These are phyloP conservation scores for Serranus cabrilla DNA, from an alignment of 2,797 vertebrate genomes.

Conservation along the genomic window DNA sequence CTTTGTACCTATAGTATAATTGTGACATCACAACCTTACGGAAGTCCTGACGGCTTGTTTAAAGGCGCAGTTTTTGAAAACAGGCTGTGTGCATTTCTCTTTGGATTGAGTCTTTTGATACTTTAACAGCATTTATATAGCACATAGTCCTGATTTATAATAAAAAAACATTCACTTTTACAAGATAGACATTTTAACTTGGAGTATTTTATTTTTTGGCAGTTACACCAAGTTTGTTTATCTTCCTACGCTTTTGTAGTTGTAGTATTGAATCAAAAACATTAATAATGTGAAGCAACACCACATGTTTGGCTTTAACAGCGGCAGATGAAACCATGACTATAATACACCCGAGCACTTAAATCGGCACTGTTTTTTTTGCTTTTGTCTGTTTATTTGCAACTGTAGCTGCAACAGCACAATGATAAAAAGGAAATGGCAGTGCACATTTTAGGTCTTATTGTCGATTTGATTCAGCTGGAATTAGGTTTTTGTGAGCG, in stretches of 20 bases:
- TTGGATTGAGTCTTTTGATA: no score
- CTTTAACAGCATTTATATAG: no score
- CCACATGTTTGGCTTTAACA: not conserved
- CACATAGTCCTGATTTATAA: no score
- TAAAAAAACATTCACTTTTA: no score
- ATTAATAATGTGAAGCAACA: not conserved
- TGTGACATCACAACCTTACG: no score
- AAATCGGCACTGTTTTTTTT: not conserved
- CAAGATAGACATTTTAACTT: not conserved
- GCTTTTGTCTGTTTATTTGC: not conserved
- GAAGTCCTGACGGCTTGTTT: no score
- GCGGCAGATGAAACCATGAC: not conserved
- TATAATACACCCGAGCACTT: not conserved
- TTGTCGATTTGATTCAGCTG: conserved; percentile 51
- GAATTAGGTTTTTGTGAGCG: conserved; percentile 41
- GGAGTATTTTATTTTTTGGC: not conserved
- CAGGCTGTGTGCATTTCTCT: no score
- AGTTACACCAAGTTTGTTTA: not conserved
- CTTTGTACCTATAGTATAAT: no score
- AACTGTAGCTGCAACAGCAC: not conserved
- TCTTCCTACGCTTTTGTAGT: not conserved
- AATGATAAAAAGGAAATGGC: conserved; percentile 13
- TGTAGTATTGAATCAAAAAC: not conserved
- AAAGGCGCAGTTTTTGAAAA: no score
- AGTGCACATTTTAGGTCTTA: conserved; percentile 36